Evolutionary conservation across 2,113 vertebrate species (phyloP).

Genomic region (Varanus komodoensis): DNA sequence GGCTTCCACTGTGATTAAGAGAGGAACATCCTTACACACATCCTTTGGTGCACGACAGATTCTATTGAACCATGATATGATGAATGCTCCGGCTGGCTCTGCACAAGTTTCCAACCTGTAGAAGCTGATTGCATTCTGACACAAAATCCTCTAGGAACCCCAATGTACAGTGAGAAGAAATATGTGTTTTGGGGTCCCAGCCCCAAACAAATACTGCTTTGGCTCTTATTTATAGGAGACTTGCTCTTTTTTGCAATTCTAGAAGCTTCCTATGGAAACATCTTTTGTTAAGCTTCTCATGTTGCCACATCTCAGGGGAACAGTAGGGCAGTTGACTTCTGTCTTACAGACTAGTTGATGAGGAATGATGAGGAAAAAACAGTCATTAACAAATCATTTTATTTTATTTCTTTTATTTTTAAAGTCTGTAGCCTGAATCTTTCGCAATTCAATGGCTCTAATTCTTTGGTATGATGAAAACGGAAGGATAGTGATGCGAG

Average conservation of each 20-base stretch:
- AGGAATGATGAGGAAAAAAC: not conserved
- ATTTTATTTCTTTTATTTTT: not conserved
- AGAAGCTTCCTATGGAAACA: not conserved
- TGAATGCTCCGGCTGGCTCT: not conserved
- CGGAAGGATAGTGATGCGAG: not conserved
- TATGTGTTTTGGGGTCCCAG: not conserved
- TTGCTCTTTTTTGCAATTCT: not conserved
- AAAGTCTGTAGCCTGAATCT: not conserved
- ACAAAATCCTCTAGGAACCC: not conserved
- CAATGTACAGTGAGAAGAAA: not conserved
- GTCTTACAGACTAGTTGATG: not conserved
- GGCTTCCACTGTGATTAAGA: not conserved
- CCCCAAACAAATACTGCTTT: not conserved
- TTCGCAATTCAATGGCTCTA: not conserved
- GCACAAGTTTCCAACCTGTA: conserved; percentile 10
- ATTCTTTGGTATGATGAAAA: not conserved
- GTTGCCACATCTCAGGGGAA: not conserved
- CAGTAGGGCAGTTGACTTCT: accelerated
- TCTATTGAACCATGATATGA: not conserved
- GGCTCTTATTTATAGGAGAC: not conserved
- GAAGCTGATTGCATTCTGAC: not conserved
- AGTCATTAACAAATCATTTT: not conserved
- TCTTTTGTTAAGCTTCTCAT: not conserved
- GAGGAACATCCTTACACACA: not conserved
- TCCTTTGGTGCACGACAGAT: not conserved